These are phyloP conservation scores for Drosophila nr. perissopoda DNA, from an alignment of 2,888 invertebrate genomes.

Conservation along the genomic window DNA sequence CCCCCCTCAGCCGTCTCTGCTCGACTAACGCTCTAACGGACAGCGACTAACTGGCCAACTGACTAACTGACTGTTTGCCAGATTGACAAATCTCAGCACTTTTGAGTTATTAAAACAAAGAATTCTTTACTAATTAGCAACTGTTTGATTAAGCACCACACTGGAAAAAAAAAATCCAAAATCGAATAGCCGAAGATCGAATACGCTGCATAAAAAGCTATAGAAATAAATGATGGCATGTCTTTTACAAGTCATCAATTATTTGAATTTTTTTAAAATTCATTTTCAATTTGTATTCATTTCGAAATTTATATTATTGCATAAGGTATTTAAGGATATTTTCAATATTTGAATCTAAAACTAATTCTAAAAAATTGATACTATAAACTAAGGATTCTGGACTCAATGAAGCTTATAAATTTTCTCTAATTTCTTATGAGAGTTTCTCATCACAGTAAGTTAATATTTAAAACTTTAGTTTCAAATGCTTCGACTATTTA, in stretches of 20 bases:
- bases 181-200: background rate
- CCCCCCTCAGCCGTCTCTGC: conserved; percentile 19
- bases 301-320: background rate
- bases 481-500: background rate
- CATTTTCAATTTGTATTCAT: background rate
- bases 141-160: conserved; percentile 39
- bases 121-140: conserved; percentile 59
- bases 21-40: background rate
- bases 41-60: conserved; percentile 7
- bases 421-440: background rate
- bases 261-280: no score
- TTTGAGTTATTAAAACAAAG: conserved; percentile 54
- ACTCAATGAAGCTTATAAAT: background rate
- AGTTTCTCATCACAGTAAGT: background rate
- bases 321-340: background rate
- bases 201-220: background rate
- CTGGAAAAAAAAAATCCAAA: background rate
- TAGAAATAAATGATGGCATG: background rate
- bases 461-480: background rate
- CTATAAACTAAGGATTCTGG: background rate
- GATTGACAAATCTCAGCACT: conserved; percentile 33
- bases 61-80: conserved; percentile 6
- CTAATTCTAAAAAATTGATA: background rate
- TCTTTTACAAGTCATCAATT: no score
- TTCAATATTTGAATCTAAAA: background rate